Base-by-base conservation (phyloP, 2,888 invertebrate species). In the Cistogaster globosa region DNA sequence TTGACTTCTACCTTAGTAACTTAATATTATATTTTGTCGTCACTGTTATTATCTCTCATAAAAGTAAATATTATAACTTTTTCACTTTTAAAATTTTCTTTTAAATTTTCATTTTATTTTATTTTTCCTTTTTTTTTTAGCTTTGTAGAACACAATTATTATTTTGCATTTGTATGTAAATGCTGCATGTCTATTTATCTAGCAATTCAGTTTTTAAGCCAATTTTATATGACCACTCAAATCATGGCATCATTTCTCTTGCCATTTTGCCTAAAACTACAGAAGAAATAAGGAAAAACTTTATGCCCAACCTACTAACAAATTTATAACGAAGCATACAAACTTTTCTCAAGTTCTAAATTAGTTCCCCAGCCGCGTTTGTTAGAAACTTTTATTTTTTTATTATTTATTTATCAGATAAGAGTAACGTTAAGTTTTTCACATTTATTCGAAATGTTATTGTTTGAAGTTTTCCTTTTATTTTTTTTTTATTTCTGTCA, bases 321-420 rank as follows among this genome's bases (percentile, higher is more conserved):
- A 77, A 58, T 77, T 77, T 84, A 76, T 26, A 72, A 42, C 26
- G 67, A 76, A 72, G 60, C 55, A 76, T 60, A 62, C 80, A 57
- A 77, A 80, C 80, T 84, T 84, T 76, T 62, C 62, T 68, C 65
- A 76, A 84, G 76, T 80, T 80, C 80, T 77, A 76, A 84, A 84
- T 84, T 80, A 80, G 84, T 77, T 84, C 80, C 84, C 80, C 60
- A 77, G 84, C 80, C 84, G 84, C 83, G 79, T 84, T 83, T 79
- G 79, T 71, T 84, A 11, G 20, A 76, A 80, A 84, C 67, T 80
- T 80, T 84, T 62, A 68, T 76, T 67, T 72, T 84, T 84, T 67
- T 84, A 20, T 74, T 84, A 65, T 80, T 76, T 80, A 62, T 80
- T 71, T 71, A 71, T 20, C 67, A 84, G 80, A 84, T 84, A 80